Evolutionary conservation across 2,797 vertebrate genomes (phyloP).

Genomic region (Emys orbicularis): DNA sequence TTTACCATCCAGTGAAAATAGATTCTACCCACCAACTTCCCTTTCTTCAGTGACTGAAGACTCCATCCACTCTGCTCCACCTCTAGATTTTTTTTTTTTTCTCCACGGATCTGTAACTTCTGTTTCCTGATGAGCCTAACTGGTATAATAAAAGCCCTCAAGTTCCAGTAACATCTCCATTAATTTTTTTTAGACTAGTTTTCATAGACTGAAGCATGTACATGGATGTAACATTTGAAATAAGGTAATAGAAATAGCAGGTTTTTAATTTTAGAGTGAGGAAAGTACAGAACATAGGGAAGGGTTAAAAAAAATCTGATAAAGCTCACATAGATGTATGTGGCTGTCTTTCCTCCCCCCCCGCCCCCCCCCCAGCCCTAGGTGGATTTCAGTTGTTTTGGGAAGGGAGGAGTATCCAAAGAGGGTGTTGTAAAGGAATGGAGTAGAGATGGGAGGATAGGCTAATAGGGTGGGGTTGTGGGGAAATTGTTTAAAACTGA

Average conservation of each 20-base stretch:
- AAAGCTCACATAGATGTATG: no score
- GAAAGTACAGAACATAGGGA: background rate
- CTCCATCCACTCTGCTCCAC: background rate
- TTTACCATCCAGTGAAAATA: background rate
- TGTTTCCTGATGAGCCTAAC: background rate
- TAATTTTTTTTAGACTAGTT: background rate
- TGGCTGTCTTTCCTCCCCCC: no score
- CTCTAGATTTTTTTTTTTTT: background rate
- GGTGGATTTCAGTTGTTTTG: fast-evolving
- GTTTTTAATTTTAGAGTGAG: background rate
- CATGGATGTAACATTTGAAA: background rate
- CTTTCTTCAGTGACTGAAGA: background rate
- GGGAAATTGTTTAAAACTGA: background rate
- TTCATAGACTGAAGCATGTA: background rate
- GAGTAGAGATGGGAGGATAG: background rate
- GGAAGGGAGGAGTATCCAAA: fast-evolving
- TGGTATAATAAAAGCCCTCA: background rate
- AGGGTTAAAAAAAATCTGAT: background rate
- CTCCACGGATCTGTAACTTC: background rate
- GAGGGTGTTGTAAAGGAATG: background rate
- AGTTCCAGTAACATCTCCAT: background rate
- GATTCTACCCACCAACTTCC: background rate
- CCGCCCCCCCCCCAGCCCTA: no score
- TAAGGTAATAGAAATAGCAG: background rate
- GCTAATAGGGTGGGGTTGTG: background rate